Evolutionary conservation across 1,140 invertebrate species (phyloP), one percentile per base, ranked within the genome.

Genomic region (Asbolus verrucosus): DNA sequence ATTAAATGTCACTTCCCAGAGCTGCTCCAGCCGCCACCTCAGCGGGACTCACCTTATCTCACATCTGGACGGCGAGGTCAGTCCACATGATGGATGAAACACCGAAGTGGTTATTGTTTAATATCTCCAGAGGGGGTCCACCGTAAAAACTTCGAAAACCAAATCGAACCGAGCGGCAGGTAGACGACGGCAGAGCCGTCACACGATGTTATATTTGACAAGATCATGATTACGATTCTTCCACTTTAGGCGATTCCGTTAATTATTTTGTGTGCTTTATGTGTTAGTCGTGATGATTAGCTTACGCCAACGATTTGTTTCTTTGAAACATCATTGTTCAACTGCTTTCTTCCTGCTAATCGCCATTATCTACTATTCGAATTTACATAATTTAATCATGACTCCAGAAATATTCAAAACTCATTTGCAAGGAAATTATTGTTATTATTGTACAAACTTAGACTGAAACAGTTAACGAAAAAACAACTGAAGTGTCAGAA

Each of bases 91-190:
- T 78, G 76, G 75, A 79, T 79, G 75, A 75, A 73, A 74, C 69
- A 69, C 73, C 72, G 65, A 71, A 76, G 76, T 77, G 69, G 78
- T 77, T 77, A 79, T 79, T 79, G 78, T 79, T 79, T 79, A 79
- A 79, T 79, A 71, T 75, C 75, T 68, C 70, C 70, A 46, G 69
- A 68, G 73, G 76, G 77, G 74, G 78, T 73, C 70, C 65, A 18
- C 59, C 19, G 61, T 63, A 71, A 74, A n/a, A 76, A 76, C 74
- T 50, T 65, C 60, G 41, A 71, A 75, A 71, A 65, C 65, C 59
- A 72, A 72, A 59, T 61, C 66, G 62, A 69, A 69, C 62, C 14
- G 50, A 38, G 33, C 33, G 46, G 46, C 66, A 73, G 68, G 71
- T 70, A 73, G 62, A 69, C 41, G 41, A 33, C 54, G 68, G 71